These are phyloP conservation scores for Loris lydekkerianus DNA, from an alignment of 2,797 vertebrate species.

Conservation along the genomic window DNA sequence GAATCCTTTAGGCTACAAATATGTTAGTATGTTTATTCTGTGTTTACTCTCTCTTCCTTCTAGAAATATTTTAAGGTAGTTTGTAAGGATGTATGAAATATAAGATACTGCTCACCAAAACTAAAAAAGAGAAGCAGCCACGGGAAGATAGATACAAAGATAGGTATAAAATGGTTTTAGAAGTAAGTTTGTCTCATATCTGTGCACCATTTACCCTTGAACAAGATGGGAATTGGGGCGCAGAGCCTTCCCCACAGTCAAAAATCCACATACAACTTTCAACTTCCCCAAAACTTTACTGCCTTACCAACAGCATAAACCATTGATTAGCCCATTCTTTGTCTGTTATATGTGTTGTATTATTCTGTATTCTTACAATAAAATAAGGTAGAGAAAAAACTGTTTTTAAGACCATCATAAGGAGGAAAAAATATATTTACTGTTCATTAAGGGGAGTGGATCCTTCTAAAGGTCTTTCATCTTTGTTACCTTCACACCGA, in stretches of 20 bases:
- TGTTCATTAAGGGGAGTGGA: neutral
- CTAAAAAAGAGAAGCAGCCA: neutral
- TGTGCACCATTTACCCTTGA: neutral
- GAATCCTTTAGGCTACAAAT: neutral
- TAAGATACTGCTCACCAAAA: constrained; percentile 26
- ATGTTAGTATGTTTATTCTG: constrained; percentile 30
- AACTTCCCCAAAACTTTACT: too few species aligned
- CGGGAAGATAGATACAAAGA: neutral
- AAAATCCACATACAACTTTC: neutral
- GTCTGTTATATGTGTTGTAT: neutral
- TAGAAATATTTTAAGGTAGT: constrained; percentile 32
- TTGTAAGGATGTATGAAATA: constrained; percentile 9
- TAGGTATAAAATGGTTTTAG: neutral
- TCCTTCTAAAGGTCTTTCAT: neutral
- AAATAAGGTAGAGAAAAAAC: neutral
- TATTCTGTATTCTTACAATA: neutral
- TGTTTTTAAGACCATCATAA: neutral
- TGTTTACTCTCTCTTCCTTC: constrained; percentile 48
- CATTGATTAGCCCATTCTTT: neutral
- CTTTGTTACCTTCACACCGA: neutral
- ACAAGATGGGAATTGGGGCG: too few species aligned
- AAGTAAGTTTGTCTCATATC: neutral
- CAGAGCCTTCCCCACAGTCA: neutral
- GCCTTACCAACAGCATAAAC: neutral
- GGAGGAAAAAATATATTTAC: neutral